Percentiles rank a stretch among this genome's conserved stretches.
Evolutionary conservation across 2,888 invertebrate species (phyloP).

Genomic region (Steinernema hermaphroditum): DNA sequence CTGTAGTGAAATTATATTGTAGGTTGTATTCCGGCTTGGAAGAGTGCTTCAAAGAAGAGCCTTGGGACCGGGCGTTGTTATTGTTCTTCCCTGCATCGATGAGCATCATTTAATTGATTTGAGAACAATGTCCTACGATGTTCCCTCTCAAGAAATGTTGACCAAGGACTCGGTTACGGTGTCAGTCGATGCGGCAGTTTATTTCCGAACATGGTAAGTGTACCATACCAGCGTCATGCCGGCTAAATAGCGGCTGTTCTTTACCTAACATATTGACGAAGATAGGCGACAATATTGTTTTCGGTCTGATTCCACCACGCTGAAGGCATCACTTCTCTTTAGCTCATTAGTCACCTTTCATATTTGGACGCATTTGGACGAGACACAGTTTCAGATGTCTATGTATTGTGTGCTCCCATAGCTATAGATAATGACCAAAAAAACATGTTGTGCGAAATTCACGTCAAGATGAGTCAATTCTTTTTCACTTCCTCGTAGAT

Average conservation of each 20-base stretch:
- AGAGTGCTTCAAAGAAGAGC: constrained; percentile 52
- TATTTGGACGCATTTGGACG: too few relatives aligned
- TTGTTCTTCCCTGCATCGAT: constrained; percentile 62
- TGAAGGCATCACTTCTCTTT: too few relatives aligned
- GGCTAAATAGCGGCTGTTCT: too few relatives aligned
- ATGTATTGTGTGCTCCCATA: too few relatives aligned
- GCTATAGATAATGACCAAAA: too few relatives aligned
- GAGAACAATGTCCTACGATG: constrained; percentile 68
- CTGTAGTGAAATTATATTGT: neutral
- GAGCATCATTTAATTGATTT: constrained; percentile 49
- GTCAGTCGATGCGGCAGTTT: constrained; percentile 63
- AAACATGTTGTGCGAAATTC: too few relatives aligned
- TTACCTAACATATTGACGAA: neutral
- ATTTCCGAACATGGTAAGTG: constrained; percentile 50
- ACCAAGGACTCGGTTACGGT: constrained; percentile 67
- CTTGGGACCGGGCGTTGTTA: constrained; percentile 62
- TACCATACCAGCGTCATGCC: too few relatives aligned
- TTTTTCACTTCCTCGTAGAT: too few relatives aligned
- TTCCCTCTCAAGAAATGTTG: constrained; percentile 68
- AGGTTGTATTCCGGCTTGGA: constrained; percentile 66
- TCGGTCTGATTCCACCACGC: neutral
- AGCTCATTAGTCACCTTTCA: too few relatives aligned
- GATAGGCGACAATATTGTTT: neutral
- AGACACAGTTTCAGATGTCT: too few relatives aligned
- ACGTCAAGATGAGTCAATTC: too few relatives aligned